Percentiles rank a stretch among this genome's conserved stretches.
Evolutionary conservation across 2,797 vertebrate species (phyloP).

Genomic region (Pelodytes ibericus): DNA sequence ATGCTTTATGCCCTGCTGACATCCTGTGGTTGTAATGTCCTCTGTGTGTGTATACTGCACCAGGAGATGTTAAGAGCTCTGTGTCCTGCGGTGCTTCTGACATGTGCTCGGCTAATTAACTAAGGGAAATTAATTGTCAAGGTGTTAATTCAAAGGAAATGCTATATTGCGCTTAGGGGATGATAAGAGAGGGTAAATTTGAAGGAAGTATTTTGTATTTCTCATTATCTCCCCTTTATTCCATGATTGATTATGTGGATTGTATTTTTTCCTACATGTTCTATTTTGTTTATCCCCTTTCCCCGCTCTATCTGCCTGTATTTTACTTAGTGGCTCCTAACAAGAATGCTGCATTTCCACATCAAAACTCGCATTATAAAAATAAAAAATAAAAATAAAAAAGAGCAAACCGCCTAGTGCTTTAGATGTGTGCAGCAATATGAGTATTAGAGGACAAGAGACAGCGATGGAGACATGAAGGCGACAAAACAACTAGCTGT

Average conservation of each 20-base stretch:
- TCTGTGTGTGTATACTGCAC: neutral
- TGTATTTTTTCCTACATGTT: too few species aligned
- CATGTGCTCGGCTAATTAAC: slow-evolving; percentile 24
- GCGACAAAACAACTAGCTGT: neutral
- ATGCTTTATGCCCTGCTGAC: neutral
- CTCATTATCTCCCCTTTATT: neutral
- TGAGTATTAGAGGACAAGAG: neutral
- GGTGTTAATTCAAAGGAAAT: slow-evolving; percentile 8
- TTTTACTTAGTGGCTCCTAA: neutral
- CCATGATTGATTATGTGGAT: neutral
- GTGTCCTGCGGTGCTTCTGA: slow-evolving; percentile 14
- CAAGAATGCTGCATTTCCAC: neutral
- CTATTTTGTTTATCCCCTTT: too few species aligned
- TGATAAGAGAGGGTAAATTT: neutral
- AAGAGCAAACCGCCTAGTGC: too few species aligned
- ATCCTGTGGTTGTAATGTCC: neutral
- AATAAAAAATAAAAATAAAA: too few species aligned
- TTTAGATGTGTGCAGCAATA: neutral
- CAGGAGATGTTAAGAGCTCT: neutral
- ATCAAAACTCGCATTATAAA: neutral
- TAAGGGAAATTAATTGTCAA: slow-evolving; percentile 33
- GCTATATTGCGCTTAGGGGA: neutral
- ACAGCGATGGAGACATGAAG: neutral
- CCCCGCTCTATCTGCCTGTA: neutral
- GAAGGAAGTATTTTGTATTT: neutral